These are phyloP conservation scores for Stegodyphus dumicola DNA, from an alignment of 1,140 invertebrate genomes.

Conservation along the genomic window DNA sequence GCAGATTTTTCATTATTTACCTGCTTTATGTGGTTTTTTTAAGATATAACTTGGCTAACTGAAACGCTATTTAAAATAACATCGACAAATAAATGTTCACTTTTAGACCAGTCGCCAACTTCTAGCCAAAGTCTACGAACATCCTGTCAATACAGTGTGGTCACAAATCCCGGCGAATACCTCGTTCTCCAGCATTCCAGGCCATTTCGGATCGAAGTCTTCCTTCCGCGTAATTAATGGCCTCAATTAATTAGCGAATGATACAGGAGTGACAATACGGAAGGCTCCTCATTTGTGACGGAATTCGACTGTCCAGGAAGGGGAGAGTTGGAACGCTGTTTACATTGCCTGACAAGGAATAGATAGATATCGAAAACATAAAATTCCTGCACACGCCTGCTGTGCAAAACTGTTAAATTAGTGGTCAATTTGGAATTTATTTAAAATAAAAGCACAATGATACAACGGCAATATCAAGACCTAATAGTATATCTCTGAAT, in stretches of 20 bases:
- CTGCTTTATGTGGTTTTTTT: too few species aligned
- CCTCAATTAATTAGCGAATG: slow-evolving; percentile 55
- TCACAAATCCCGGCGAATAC: background rate
- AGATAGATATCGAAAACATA: background rate
- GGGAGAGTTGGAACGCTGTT: slow-evolving; percentile 6
- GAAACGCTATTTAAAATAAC: too few species aligned
- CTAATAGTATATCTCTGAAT: too few species aligned
- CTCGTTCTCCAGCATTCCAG: background rate
- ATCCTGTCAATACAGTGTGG: background rate
- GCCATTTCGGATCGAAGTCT: background rate
- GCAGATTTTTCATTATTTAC: too few species aligned
- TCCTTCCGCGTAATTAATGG: slow-evolving; percentile 41
- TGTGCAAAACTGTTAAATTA: too few species aligned
- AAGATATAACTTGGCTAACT: too few species aligned
- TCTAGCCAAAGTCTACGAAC: too few species aligned
- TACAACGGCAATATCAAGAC: too few species aligned
- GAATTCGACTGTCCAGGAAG: slow-evolving; percentile 51
- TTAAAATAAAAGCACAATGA: too few species aligned
- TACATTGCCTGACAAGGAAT: slow-evolving; percentile 5
- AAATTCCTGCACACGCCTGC: background rate
- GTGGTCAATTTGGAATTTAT: too few species aligned
- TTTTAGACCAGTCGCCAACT: too few species aligned
- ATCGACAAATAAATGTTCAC: too few species aligned
- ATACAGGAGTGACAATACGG: slow-evolving; percentile 24
- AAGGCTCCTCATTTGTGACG: slow-evolving; percentile 28